Conservation (phyloP, 2,797 vertebrate genomes). For the Enteromius radiatus region DNA sequence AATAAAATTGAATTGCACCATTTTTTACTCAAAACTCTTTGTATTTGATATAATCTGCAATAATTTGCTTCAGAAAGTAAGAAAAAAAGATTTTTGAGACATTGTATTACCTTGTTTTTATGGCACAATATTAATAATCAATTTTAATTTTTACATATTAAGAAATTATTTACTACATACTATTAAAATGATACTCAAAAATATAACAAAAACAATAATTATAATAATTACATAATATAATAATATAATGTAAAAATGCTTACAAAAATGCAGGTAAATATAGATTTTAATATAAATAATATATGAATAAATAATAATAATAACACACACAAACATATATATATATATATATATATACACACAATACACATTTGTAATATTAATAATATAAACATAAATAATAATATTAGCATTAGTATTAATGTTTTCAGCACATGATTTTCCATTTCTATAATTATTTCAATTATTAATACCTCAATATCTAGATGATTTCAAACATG, state of each 20-base stretch:
- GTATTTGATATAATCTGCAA: neutral
- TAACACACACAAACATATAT: no score
- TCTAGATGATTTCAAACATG: neutral
- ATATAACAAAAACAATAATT: neutral
- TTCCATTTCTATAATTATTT: no score
- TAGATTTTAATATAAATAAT: neutral
- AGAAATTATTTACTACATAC: neutral
- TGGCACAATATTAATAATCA: neutral
- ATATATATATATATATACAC: no score
- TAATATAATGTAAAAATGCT: neutral
- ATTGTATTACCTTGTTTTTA: neutral
- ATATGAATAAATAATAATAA: neutral
- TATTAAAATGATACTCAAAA: neutral
- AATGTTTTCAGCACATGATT: neutral
- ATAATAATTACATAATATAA: neutral
- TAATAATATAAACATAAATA: neutral
- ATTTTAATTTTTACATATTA: neutral
- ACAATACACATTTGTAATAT: neutral
- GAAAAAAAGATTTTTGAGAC: neutral
- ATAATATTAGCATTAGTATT: neutral
- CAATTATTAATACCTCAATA: no score
- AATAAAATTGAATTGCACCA: fast-evolving
- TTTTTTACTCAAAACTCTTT: neutral
- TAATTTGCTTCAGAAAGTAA: neutral
- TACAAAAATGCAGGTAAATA: neutral